These are phyloP conservation scores for Leucosticte australis DNA, from an alignment of 2,113 vertebrate genomes.

Conservation along the genomic window DNA sequence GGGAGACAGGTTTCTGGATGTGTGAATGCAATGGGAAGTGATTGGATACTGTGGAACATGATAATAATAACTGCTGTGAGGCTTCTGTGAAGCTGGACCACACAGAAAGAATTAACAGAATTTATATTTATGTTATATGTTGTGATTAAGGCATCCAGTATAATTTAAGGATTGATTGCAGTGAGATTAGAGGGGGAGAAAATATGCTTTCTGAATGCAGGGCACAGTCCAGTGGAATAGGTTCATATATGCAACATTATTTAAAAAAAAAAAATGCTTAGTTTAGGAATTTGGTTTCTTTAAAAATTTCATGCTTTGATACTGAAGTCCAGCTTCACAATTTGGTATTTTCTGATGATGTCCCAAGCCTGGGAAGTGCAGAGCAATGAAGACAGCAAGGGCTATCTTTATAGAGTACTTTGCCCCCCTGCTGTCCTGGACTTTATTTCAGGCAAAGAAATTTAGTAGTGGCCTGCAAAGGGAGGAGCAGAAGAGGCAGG, in stretches of 20 bases:
- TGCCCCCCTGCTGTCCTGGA: accelerated
- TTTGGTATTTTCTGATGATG: background rate
- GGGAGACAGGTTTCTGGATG: background rate
- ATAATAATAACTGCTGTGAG: background rate
- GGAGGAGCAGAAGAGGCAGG: background rate
- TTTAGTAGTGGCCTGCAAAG: background rate
- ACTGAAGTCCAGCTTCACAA: background rate
- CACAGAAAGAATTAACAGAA: background rate
- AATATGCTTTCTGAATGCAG: background rate
- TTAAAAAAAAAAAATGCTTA: too few relatives aligned
- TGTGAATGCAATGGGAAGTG: background rate
- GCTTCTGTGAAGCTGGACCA: background rate
- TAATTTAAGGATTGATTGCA: background rate
- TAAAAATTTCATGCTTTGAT: background rate
- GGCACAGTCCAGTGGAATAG: background rate
- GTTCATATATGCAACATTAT: background rate
- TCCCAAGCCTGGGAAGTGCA: background rate
- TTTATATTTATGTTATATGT: background rate
- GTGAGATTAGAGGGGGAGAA: background rate
- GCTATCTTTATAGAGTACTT: background rate
- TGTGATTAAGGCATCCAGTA: background rate
- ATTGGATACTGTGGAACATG: background rate
- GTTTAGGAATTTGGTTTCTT: background rate
- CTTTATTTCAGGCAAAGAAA: background rate
- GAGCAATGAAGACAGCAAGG: background rate